Base-by-base conservation (phyloP, 2,113 vertebrate genomes). In the Chaetops frenatus region DNA sequence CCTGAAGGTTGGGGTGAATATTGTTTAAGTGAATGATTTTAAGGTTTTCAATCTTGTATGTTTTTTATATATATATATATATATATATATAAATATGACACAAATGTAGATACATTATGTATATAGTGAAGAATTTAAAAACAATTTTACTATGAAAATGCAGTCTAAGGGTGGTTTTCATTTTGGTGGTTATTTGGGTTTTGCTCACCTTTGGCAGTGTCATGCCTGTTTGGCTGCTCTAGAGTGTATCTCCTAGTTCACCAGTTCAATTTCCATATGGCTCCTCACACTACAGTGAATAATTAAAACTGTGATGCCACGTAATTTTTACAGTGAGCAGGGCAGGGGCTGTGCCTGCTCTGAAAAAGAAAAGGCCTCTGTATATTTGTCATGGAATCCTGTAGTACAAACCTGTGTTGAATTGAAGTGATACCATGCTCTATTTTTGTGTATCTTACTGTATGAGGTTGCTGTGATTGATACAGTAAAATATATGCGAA, bases 391-490 rank as follows among this genome's bases (percentile, higher is more conserved):
- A 67, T 95, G 95, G 96, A 93, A 81, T 73, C 93, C 96, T 95
- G 95, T 97, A 94, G 91, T 96, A 95, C 50, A 51, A 96, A 96
- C 86, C 87, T 88, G 96, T 98, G 95, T 97, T 97, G 95, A 94
- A 91, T 74, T 95, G 94, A 96, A 96, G 91, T 95, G 91, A 96
- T 93, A 92, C 94, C 87, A 42, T 95, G 92, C 93, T 94, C 95
- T 96, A 97, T 97, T 95, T 95, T 94, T 96, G 97, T 98, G 97
- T 97, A 97, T 95, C 97, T 97, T 96, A 95, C 86, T 97, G 96
- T 98, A 95, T 95, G 94, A 96, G 95, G 78, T 97, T 97, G 97
- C 97, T 96, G 98, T 98, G 98, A 96, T 92, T 76, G 87, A 96
- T 96, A 96, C 91, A 94, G 97, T 96, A 97, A 96, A 98, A 97